phyloP scores from a whole-genome alignment of 2,113 vertebrate genomes.

The Poeciliopsis retropinna region DNA sequence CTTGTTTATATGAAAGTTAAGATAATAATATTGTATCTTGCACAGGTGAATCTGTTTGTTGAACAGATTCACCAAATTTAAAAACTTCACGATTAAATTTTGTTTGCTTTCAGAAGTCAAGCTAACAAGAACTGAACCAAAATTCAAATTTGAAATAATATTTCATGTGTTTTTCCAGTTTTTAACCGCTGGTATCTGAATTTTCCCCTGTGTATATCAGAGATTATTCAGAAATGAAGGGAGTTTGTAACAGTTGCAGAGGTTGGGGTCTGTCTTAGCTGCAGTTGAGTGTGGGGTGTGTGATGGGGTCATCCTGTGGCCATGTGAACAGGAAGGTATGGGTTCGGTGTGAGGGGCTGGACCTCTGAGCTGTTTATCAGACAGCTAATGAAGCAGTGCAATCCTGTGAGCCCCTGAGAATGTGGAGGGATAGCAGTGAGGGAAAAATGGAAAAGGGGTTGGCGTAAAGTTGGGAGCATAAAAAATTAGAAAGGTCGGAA shows the following conservation, averaged over 20 bases:
- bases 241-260: constrained; percentile 19
- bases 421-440: not conserved
- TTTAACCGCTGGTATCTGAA: constrained; percentile 21
- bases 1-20: not conserved
- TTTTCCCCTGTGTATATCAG: constrained; percentile 11
- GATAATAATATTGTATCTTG: not conserved
- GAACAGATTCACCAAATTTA: not conserved
- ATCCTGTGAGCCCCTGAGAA: constrained; percentile 21
- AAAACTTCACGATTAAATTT: not conserved
- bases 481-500: constrained; percentile 7
- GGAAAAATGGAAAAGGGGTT: not conserved
- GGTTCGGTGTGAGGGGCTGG: constrained; percentile 57
- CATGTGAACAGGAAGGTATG: constrained; percentile 74
- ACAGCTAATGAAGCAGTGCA: constrained; percentile 70
- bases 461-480: constrained; percentile 4
- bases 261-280: constrained; percentile 39
- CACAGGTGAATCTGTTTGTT: not conserved
- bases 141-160: not conserved
- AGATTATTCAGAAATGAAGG: constrained; percentile 49
- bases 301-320: constrained; percentile 68
- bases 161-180: constrained; percentile 6
- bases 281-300: constrained; percentile 40
- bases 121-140: not conserved
- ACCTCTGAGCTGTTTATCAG: constrained; percentile 72
- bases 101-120: not conserved